A percentile compares a stretch with the other conserved stretches of the same genome.
phyloP scores from a whole-genome alignment of 2,113 vertebrate genomes.

The Hemiprocne comata region DNA sequence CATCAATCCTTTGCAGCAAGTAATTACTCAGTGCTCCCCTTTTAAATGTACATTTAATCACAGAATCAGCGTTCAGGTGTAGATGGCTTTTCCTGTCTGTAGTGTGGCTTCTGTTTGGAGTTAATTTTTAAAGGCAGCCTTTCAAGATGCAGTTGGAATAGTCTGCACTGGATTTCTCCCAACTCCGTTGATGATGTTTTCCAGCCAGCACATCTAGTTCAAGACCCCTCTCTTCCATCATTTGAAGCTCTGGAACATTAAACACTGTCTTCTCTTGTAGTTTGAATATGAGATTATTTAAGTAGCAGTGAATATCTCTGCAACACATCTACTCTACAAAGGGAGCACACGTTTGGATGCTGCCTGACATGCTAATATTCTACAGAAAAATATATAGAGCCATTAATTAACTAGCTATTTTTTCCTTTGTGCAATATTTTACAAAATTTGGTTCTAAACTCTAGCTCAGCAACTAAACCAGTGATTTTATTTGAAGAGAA shows the following conservation, averaged over 20 bases:
- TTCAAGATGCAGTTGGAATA: not conserved
- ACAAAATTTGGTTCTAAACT: slow-evolving; percentile 4
- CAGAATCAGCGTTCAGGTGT: not conserved
- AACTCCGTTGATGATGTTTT: slow-evolving; percentile 8
- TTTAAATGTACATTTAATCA: not conserved
- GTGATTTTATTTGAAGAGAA: slow-evolving; percentile 53
- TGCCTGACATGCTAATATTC: slow-evolving; percentile 47
- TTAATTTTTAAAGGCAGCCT: not conserved
- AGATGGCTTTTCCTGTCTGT: not conserved
- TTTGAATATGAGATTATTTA: slow-evolving; percentile 32
- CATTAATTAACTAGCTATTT: slow-evolving; percentile 6
- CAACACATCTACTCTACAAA: slow-evolving; percentile 51
- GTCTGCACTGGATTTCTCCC: not conserved
- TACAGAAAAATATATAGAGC: slow-evolving; percentile 9
- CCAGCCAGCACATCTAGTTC: slow-evolving; percentile 22
- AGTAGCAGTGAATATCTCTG: slow-evolving; percentile 13
- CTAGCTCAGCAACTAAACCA: slow-evolving; percentile 10
- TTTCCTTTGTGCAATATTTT: slow-evolving; percentile 25
- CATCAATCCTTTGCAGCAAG: not conserved
- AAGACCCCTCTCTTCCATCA: slow-evolving; percentile 25
- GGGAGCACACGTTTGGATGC: not conserved
- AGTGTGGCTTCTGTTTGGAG: not conserved
- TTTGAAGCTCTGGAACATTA: slow-evolving; percentile 54
- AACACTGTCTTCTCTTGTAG: slow-evolving; percentile 36
- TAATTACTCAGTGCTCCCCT: not conserved